phyloP scores from a whole-genome alignment of 2,113 vertebrate species.

The Psittacus erithacus region DNA sequence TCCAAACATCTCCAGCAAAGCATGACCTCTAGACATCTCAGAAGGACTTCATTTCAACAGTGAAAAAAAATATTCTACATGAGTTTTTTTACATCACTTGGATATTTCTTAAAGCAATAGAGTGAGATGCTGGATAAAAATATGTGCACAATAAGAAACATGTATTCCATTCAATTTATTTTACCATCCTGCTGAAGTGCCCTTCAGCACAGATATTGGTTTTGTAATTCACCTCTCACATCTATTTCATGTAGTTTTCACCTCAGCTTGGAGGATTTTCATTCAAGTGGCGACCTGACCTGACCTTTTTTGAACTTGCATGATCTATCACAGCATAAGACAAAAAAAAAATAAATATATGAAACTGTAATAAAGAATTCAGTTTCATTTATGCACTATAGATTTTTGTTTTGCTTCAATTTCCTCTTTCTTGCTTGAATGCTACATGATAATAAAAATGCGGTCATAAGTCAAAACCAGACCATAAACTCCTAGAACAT shows the following conservation, averaged over 20 bases:
- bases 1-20: not conserved
- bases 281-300: not conserved
- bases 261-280: slow-evolving; percentile 6
- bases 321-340: not conserved
- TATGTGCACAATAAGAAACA: not conserved
- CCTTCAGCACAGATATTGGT: not conserved
- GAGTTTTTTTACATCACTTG: not conserved
- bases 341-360: not conserved
- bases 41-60: not conserved
- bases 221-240: not conserved
- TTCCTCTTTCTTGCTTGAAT: not conserved
- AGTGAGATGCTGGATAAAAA: not conserved
- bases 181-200: not conserved
- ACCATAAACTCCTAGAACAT: not conserved
- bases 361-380: not conserved
- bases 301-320: not conserved
- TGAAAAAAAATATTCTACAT: not conserved
- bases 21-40: not conserved
- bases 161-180: not conserved
- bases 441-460: not conserved
- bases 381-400: not conserved
- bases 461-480: not conserved
- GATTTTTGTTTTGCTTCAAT: not conserved
- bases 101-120: not conserved
- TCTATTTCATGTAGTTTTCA: not conserved